Evolutionary conservation across 2,113 vertebrate genomes (phyloP).

Genomic region (Pseudolaguvia tuberculata): DNA sequence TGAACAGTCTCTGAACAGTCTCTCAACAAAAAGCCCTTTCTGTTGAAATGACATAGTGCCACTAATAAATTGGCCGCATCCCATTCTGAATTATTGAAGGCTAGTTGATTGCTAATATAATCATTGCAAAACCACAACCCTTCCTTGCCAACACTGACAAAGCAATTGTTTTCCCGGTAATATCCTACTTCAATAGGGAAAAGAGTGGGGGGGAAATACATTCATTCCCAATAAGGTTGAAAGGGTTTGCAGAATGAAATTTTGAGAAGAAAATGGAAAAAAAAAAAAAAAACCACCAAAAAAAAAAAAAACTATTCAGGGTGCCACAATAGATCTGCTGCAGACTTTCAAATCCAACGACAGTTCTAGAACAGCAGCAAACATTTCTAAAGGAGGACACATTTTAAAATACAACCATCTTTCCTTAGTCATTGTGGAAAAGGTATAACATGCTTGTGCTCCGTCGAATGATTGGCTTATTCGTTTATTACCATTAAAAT

Average conservation of each 20-base stretch:
- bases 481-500: background rate
- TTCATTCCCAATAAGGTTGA: background rate
- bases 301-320: slow-evolving; percentile 5
- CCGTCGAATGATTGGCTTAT: slow-evolving; percentile 33
- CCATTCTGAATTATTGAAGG: slow-evolving; percentile 16
- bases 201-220: slow-evolving; percentile 12
- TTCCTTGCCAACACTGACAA: too few relatives aligned
- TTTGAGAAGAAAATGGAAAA: slow-evolving; percentile 13
- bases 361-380: slow-evolving; percentile 19
- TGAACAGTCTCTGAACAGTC: slow-evolving; percentile 8
- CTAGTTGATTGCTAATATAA: slow-evolving; percentile 28
- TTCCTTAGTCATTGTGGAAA: slow-evolving; percentile 18
- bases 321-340: slow-evolving; percentile 25
- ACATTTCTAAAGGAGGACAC: slow-evolving; percentile 23
- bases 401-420: slow-evolving; percentile 21
- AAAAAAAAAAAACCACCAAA: too few relatives aligned
- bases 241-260: slow-evolving; percentile 3
- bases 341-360: slow-evolving; percentile 19
- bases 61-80: slow-evolving; percentile 25
- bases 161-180: background rate
- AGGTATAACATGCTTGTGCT: slow-evolving; percentile 38
- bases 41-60: background rate
- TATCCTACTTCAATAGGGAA: slow-evolving; percentile 26
- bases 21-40: background rate
- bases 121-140: background rate